Percentiles rank a stretch among this genome's conserved stretches.
Evolutionary conservation across 64 coral and sea anemone species (phyloP).

Genomic region (Catalaphyllia jardinei): DNA sequence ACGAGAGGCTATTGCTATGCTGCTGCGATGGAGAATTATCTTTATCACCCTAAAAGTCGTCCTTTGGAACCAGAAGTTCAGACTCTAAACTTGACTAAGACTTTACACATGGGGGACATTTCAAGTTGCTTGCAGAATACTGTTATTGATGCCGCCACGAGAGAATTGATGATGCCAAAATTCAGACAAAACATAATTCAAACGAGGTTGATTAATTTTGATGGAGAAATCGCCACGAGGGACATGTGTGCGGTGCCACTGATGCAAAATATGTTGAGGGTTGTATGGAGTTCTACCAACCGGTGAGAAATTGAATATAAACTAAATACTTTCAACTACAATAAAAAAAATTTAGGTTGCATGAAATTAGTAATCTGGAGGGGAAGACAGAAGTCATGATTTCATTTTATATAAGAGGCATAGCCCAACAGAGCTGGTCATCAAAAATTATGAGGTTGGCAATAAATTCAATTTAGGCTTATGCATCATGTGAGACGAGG

Average conservation of each 20-base stretch:
- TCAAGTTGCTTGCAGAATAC: constrained; percentile 35
- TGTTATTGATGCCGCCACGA: background rate
- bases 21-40: constrained; percentile 44
- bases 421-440: no score
- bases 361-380: no score
- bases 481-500: no score
- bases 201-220: constrained; percentile 72
- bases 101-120: constrained; percentile 52
- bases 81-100: constrained; percentile 76
- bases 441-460: no score
- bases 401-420: no score
- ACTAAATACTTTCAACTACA: no score
- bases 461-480: no score
- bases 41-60: constrained; percentile 81
- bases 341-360: no score
- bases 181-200: constrained; percentile 81
- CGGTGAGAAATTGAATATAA: constrained; percentile 29
- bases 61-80: constrained; percentile 79
- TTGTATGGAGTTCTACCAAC: constrained; percentile 74
- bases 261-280: constrained; percentile 84
- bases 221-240: constrained; percentile 77
- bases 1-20: background rate
- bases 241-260: constrained; percentile 70
- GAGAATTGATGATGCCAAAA: constrained; percentile 66
- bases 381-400: no score